Evolutionary conservation across 2,888 invertebrate genomes (phyloP).

Genomic region (Clepsis dumicolana): DNA sequence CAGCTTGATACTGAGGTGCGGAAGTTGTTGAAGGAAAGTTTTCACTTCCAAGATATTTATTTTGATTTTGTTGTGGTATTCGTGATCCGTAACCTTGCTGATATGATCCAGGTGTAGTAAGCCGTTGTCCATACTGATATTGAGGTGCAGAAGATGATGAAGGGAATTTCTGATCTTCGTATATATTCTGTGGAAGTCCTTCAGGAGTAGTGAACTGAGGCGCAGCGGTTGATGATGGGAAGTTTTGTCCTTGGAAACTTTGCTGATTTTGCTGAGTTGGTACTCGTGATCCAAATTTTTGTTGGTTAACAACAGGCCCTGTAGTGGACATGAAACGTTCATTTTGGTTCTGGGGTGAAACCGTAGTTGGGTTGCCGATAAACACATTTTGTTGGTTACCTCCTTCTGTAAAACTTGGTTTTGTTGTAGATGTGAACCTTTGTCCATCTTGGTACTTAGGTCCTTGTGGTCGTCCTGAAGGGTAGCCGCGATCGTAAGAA

Average conservation of each 20-base stretch:
- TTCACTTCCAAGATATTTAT: background rate
- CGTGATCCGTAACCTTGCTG: conserved; percentile 10
- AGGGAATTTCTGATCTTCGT: background rate
- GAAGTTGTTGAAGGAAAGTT: conserved; percentile 9
- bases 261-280: conserved; percentile 3
- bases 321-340: conserved; percentile 3
- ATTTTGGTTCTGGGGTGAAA: conserved; percentile 18
- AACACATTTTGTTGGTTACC: conserved; percentile 7
- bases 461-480: conserved; percentile 21
- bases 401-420: conserved; percentile 13
- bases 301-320: background rate
- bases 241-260: background rate
- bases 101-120: conserved; percentile 15
- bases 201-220: background rate
- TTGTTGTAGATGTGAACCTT: background rate
- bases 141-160: conserved; percentile 20
- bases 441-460: conserved; percentile 20
- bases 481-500: conserved; percentile 4
- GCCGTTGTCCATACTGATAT: conserved; percentile 16
- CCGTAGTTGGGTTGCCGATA: background rate
- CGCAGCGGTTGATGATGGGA: background rate
- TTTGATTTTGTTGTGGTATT: conserved; percentile 23
- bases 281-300: background rate
- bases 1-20: background rate
- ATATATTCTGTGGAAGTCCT: background rate